phyloP scores from a whole-genome alignment of 2,797 vertebrate species.

The Sebastes trivittatus region DNA sequence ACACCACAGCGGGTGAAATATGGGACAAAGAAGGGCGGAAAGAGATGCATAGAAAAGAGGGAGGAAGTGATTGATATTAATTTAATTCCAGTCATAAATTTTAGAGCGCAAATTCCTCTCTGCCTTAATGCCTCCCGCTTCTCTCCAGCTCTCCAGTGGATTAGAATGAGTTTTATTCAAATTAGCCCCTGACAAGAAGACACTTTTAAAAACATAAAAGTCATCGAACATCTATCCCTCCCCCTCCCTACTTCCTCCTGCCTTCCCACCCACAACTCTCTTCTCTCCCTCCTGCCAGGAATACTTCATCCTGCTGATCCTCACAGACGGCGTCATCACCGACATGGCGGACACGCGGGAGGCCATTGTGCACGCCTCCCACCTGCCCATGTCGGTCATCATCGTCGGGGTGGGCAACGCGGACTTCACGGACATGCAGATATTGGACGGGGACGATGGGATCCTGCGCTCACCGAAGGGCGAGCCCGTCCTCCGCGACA shows the following conservation, averaged over 20 bases:
- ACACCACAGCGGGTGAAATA: conserved; percentile 18
- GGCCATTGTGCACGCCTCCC: conserved; percentile 97
- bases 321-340: conserved; percentile 98
- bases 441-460: conserved; percentile 95
- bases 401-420: conserved; percentile 97
- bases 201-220: conserved; percentile 41
- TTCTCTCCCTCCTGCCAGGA: conserved; percentile 80
- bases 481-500: conserved; percentile 96
- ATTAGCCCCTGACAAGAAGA: conserved; percentile 50
- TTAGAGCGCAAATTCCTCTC: conserved; percentile 33
- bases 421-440: conserved; percentile 99
- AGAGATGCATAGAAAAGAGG: conserved; percentile 8
- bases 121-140: conserved; percentile 47
- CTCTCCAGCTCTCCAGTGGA: conserved; percentile 35
- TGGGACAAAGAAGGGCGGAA: not conserved
- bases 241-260: not conserved
- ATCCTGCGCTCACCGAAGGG: conserved; percentile 97
- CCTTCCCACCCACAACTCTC: not conserved
- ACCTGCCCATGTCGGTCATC: conserved; percentile 99
- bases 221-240: conserved; percentile 21
- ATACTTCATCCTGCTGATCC: conserved; percentile 98
- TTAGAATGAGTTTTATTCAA: conserved; percentile 71
- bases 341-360: conserved; percentile 99
- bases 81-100: conserved; percentile 58
- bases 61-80: conserved; percentile 50